A percentile compares a stretch with the other conserved stretches of the same genome.
Evolutionary conservation across 2,888 invertebrate species (phyloP).

Genomic region (Dromius quadrimaculatus): DNA sequence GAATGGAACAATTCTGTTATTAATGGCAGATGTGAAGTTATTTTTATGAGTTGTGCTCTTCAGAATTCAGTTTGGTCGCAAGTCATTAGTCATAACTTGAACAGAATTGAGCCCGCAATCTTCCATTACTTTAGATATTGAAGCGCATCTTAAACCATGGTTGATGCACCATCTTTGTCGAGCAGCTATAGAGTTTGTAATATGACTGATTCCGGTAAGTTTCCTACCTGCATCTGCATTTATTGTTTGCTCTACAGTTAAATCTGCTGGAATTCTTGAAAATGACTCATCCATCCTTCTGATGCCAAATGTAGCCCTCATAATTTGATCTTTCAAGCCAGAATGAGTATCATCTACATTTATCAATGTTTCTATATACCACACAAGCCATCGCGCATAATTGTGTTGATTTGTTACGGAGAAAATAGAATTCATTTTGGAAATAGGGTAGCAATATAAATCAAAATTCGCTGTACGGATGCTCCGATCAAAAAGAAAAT

Average conservation of each 20-base stretch:
- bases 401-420: slow-evolving; percentile 55
- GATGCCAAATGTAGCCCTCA: slow-evolving; percentile 52
- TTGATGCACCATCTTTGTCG: slow-evolving; percentile 59
- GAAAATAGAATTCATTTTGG: slow-evolving; percentile 55
- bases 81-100: slow-evolving; percentile 55
- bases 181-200: background rate
- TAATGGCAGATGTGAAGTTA: slow-evolving; percentile 11
- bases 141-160: slow-evolving; percentile 54
- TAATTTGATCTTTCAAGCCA: slow-evolving; percentile 54
- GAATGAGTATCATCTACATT: slow-evolving; percentile 57
- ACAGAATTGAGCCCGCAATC: slow-evolving; percentile 50
- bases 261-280: slow-evolving; percentile 54
- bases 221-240: too few species aligned
- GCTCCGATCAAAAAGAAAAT: slow-evolving; percentile 51
- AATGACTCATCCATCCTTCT: slow-evolving; percentile 56
- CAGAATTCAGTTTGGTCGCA: slow-evolving; percentile 45
- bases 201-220: slow-evolving; percentile 40
- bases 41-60: slow-evolving; percentile 24
- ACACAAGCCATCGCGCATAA: slow-evolving; percentile 57
- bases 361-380: slow-evolving; percentile 56
- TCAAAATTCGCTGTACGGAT: slow-evolving; percentile 54
- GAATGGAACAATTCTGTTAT: slow-evolving; percentile 53
- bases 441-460: slow-evolving; percentile 52
- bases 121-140: slow-evolving; percentile 54
- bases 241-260: slow-evolving; percentile 55